Percentiles rank a stretch among this genome's conserved stretches.
Conservation (phyloP, 2,797 vertebrate genomes). For the Phrynocephalus vlangalii region DNA sequence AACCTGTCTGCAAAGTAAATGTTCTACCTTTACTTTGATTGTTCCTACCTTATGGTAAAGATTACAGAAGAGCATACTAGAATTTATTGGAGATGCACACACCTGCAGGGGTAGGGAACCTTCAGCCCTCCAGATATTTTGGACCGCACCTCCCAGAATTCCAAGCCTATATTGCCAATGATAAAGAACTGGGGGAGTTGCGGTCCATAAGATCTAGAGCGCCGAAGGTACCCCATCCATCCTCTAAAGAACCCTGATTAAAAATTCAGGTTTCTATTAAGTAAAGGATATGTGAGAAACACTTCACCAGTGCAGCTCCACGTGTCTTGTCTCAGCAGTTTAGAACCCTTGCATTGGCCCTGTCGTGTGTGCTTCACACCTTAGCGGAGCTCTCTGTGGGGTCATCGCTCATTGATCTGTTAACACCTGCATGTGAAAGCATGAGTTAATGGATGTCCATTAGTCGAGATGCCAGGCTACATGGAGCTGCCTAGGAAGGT, state of each 20-base stretch:
- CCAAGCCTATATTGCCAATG: no score
- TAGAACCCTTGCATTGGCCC: not conserved
- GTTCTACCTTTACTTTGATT: not conserved
- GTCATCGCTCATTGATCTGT: not conserved
- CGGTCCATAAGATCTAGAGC: no score
- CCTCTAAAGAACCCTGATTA: not conserved
- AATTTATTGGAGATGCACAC: not conserved
- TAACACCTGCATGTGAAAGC: not conserved
- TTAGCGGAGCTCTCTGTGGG: not conserved
- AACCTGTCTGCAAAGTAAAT: not conserved
- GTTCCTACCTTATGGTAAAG: not conserved
- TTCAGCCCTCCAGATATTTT: no score
- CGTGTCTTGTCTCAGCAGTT: not conserved
- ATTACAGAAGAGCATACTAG: not conserved
- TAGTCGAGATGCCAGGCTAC: not conserved
- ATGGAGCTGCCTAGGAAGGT: not conserved
- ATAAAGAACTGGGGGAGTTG: no score
- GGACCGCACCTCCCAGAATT: no score
- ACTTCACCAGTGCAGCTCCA: not conserved
- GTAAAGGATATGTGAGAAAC: not conserved
- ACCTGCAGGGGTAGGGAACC: no score
- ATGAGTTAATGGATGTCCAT: not conserved
- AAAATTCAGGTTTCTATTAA: not conserved
- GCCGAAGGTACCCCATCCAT: no score
- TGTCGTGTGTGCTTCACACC: not conserved